Conservation (phyloP, 2,113 vertebrate species). For the Arvicanthis niloticus region DNA sequence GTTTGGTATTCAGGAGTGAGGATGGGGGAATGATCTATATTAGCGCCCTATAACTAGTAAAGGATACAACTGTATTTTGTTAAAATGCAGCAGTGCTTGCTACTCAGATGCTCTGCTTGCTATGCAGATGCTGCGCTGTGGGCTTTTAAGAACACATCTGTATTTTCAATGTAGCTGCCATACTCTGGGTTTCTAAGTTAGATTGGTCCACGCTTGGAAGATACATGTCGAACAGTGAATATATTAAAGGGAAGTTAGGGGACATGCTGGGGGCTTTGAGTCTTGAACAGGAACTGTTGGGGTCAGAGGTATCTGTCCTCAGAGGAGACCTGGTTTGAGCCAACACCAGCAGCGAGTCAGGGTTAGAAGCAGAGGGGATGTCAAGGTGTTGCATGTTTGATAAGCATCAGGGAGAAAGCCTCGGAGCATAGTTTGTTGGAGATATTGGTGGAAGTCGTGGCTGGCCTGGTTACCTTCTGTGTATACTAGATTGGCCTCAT, state of each 20-base stretch:
- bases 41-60: not conserved
- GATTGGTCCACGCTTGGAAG: not conserved
- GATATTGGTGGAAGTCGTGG: not conserved
- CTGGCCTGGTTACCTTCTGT: not conserved
- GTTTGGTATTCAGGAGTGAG: not conserved
- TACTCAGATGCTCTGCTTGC: not conserved
- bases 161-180: not conserved
- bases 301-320: conserved; percentile 3
- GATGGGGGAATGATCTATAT: not conserved
- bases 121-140: not conserved
- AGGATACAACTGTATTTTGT: not conserved
- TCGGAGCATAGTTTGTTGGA: not conserved
- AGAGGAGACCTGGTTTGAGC: not conserved
- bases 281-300: not conserved
- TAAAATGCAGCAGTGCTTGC: not conserved
- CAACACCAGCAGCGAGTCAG: not conserved
- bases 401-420: not conserved
- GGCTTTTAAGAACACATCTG: not conserved
- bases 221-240: not conserved
- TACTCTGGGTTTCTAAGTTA: not conserved
- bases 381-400: not conserved
- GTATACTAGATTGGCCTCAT: not conserved
- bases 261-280: no score
- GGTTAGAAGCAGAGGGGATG: fast-evolving
- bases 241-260: not conserved